Conservation (phyloP, 2,797 vertebrate species). For the Apogon hyalosoma region DNA sequence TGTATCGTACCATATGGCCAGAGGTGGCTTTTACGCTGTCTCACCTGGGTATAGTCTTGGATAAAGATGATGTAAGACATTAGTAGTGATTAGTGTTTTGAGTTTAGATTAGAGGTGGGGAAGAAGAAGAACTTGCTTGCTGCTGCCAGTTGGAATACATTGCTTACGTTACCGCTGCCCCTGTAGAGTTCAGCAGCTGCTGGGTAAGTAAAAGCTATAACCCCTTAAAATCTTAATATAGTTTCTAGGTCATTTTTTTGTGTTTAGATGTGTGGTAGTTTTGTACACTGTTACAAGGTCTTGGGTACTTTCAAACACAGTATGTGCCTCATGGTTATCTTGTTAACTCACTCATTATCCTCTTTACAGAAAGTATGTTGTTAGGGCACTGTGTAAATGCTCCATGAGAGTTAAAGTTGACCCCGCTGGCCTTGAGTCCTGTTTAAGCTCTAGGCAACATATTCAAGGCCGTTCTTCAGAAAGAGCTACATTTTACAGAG, state of each 20-base stretch:
- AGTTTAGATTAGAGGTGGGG: conserved; percentile 18
- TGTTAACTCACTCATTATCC: conserved; percentile 47
- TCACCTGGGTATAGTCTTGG: conserved; percentile 5
- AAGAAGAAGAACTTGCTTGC: conserved; percentile 8
- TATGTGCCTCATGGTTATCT: conserved; percentile 40
- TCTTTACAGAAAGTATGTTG: conserved; percentile 54
- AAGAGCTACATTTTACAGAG: conserved; percentile 9
- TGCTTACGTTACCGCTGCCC: conserved; percentile 28
- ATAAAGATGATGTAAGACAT: conserved; percentile 16
- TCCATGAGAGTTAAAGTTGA: conserved; percentile 13
- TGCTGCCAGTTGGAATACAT: conserved; percentile 49
- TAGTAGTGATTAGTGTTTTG: conserved; percentile 41
- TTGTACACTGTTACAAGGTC: background rate
- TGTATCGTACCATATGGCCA: background rate
- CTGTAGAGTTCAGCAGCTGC: conserved; percentile 22
- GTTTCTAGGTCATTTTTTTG: conserved; percentile 12
- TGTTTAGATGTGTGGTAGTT: conserved; percentile 1
- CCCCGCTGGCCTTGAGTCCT: conserved; percentile 18
- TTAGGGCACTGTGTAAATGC: conserved; percentile 39
- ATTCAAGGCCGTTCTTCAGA: conserved; percentile 13
- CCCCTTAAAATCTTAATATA: background rate
- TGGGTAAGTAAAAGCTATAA: conserved; percentile 64
- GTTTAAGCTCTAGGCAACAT: conserved; percentile 10
- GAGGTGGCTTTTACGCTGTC: conserved; percentile 22
- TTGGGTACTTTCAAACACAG: conserved; percentile 8